phyloP scores from a whole-genome alignment of 2,797 vertebrate species.

The Sebastes nivosus region DNA sequence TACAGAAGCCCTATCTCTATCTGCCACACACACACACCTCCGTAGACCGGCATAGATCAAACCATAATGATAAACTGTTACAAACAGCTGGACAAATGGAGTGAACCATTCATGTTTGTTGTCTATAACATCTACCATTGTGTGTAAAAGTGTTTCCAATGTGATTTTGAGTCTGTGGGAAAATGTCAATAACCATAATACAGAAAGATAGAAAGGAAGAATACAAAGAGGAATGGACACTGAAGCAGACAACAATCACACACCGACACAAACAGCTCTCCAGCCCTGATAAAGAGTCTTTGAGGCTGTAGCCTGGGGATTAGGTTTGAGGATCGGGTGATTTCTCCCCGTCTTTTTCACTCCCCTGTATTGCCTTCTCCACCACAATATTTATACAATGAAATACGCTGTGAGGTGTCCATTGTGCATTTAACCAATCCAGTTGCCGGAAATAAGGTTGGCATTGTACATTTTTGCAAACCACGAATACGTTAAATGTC shows the following conservation, averaged over 20 bases:
- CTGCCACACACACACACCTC: background rate
- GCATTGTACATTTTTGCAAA: background rate
- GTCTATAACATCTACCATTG: background rate
- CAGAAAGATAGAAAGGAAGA: slow-evolving; percentile 1
- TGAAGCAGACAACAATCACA: background rate
- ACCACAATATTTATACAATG: background rate
- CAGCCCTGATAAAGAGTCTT: slow-evolving; percentile 23
- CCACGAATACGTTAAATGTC: background rate
- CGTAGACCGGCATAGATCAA: slow-evolving; percentile 3
- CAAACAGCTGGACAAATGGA: slow-evolving; percentile 12
- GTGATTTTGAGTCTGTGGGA: slow-evolving; percentile 10
- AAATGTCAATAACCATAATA: slow-evolving; percentile 31
- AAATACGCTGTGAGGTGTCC: background rate
- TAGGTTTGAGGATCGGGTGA: background rate
- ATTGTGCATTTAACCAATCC: background rate
- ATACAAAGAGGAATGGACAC: slow-evolving; percentile 9
- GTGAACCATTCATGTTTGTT: background rate
- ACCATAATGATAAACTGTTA: slow-evolving; percentile 12
- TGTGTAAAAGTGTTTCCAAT: background rate
- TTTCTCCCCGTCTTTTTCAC: background rate
- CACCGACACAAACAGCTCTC: background rate
- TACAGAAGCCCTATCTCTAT: background rate
- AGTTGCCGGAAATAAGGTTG: background rate
- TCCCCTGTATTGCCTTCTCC: background rate
- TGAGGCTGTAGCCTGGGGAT: slow-evolving; percentile 3